These are phyloP conservation scores for Cynodonichthys magdalenae DNA, from an alignment of 2,797 vertebrate genomes.

Conservation along the genomic window DNA sequence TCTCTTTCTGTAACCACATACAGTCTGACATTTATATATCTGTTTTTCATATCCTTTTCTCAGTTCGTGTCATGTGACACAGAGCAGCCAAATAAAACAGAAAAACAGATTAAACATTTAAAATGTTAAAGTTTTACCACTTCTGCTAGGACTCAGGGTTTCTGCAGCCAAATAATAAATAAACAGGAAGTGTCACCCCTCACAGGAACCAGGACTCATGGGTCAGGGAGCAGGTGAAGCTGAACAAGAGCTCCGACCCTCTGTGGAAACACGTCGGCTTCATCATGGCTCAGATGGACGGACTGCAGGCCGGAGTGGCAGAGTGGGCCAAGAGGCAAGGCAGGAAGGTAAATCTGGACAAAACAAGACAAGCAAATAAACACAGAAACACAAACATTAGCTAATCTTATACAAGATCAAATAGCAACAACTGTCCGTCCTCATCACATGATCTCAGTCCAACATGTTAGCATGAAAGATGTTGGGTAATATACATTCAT, in stretches of 20 bases:
- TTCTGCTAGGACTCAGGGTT: neutral
- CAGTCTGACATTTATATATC: neutral
- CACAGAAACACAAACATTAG: neutral
- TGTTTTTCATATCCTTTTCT: conserved; percentile 52
- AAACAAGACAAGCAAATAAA: neutral
- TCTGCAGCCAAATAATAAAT: neutral
- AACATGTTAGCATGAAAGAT: no score
- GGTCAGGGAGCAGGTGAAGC: conserved; percentile 85
- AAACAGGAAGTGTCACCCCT: neutral
- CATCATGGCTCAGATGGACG: conserved; percentile 88
- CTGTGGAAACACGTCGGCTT: conserved; percentile 89
- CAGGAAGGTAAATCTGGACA: conserved; percentile 71
- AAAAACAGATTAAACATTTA: neutral
- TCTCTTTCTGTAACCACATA: neutral
- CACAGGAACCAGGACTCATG: conserved; percentile 87
- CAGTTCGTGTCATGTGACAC: neutral
- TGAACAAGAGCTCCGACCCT: conserved; percentile 79
- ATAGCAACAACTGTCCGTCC: no score
- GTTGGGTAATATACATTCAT: no score
- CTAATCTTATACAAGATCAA: no score
- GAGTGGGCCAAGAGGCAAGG: conserved; percentile 83
- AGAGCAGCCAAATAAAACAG: no score
- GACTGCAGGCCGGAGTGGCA: conserved; percentile 84
- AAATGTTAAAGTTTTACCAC: no score
- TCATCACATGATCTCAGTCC: no score